Evolutionary conservation across 30 jellyfish, hydroid and myxozoan genomes (phyloP).

Genomic region (Clytia hemisphaerica): DNA sequence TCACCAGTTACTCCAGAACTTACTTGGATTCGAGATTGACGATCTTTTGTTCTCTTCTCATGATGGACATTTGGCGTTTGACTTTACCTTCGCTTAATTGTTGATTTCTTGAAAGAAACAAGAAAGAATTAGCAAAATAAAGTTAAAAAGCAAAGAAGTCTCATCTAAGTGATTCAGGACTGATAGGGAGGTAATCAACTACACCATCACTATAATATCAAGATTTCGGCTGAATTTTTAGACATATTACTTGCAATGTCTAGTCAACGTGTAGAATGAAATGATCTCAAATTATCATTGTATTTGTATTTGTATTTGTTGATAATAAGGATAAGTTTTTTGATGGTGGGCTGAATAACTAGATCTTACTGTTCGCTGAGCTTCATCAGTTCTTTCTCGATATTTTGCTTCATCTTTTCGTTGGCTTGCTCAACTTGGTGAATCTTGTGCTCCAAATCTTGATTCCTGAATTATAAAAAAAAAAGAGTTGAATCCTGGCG

Average conservation of each 20-base stretch:
- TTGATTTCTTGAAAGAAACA: conserved; percentile 1
- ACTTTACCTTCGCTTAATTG: conserved; percentile 29
- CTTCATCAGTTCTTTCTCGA: conserved; percentile 58
- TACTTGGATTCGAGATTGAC: conserved; percentile 79
- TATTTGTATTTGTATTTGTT: too few species aligned
- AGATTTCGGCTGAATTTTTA: too few species aligned
- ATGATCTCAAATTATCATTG: too few species aligned
- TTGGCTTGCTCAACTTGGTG: conserved; percentile 71
- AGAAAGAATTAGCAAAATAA: neutral
- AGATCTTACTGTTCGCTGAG: conserved; percentile 54
- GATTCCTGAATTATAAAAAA: conserved; percentile 61
- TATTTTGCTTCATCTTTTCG: conserved; percentile 67
- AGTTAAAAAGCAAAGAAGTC: neutral
- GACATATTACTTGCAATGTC: too few species aligned
- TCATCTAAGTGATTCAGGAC: too few species aligned
- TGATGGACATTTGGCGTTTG: conserved; percentile 34
- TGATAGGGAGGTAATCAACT: too few species aligned
- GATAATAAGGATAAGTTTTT: too few species aligned
- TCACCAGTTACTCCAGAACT: too few species aligned
- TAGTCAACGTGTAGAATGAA: too few species aligned
- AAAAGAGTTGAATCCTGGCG: neutral
- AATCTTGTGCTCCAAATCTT: conserved; percentile 67
- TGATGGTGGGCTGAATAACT: neutral
- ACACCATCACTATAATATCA: too few species aligned
- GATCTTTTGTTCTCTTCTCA: conserved; percentile 86